Conservation (phyloP, 2,888 invertebrate genomes). For the Cheilosia soror region DNA sequence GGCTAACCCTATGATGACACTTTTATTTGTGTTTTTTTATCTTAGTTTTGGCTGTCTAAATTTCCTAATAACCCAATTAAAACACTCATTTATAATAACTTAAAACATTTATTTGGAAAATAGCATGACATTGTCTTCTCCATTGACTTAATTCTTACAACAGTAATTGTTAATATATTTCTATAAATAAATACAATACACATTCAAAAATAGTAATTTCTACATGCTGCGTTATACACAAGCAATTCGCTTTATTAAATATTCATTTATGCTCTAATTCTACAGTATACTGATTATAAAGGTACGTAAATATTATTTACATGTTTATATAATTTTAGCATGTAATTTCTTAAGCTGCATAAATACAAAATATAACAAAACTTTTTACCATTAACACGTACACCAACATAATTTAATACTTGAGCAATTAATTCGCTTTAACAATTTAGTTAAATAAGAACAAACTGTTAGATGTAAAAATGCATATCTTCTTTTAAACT, state of each 20-base stretch:
- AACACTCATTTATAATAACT: conserved; percentile 20
- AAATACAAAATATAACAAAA: background rate
- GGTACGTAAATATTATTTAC: conserved; percentile 48
- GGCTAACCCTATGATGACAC: too few relatives aligned
- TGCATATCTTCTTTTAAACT: background rate
- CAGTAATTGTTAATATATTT: conserved; percentile 29
- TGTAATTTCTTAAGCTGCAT: background rate
- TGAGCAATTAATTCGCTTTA: conserved; percentile 62
- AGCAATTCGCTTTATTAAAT: conserved; percentile 3
- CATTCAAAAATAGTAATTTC: conserved; percentile 57
- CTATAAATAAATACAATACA: conserved; percentile 47
- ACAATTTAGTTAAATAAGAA: background rate
- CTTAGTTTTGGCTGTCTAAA: too few relatives aligned
- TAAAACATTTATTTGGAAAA: conserved; percentile 68
- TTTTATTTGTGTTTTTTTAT: too few relatives aligned
- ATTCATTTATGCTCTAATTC: conserved; percentile 6
- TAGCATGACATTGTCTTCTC: conserved; percentile 32
- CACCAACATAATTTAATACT: conserved; percentile 48
- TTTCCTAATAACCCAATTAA: too few relatives aligned
- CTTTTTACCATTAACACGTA: conserved; percentile 8
- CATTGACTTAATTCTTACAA: conserved; percentile 36
- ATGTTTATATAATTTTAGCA: background rate
- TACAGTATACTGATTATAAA: conserved; percentile 58
- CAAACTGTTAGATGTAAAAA: background rate
- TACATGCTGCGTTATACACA: conserved; percentile 19